phyloP scores from a whole-genome alignment of 2,797 vertebrate species.

The Alauda arvensis region DNA sequence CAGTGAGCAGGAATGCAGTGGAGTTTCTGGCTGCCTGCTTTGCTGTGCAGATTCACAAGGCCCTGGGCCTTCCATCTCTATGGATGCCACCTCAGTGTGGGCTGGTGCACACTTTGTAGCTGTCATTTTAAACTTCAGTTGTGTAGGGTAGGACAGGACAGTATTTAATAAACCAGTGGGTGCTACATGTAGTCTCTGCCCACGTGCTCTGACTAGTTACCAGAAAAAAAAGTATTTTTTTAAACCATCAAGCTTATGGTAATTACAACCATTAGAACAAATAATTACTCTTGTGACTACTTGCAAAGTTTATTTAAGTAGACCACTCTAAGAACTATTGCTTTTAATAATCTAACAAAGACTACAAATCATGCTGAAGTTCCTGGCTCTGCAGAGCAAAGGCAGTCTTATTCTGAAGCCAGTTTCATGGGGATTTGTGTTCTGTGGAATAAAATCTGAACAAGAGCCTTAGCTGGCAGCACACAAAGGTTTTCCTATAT shows the following conservation, averaged over 20 bases:
- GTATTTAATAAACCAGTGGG: not conserved
- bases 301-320: not conserved
- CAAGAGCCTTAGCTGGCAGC: not conserved
- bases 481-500: not conserved
- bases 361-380: not conserved
- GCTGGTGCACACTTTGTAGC: not conserved
- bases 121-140: not conserved
- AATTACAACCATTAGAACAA: not conserved
- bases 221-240: not conserved
- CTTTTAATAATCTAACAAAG: not conserved
- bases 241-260: not conserved
- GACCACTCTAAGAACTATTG: not conserved
- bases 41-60: not conserved
- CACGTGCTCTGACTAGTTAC: not conserved
- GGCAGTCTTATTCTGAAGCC: not conserved
- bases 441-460: not conserved
- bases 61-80: not conserved
- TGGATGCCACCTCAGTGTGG: fast-evolving
- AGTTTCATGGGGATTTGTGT: not conserved
- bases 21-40: not conserved
- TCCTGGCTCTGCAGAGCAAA: not conserved
- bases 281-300: not conserved
- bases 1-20: not conserved
- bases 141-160: not conserved
- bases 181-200: not conserved